Evolutionary conservation across 2,888 invertebrate genomes (phyloP), one percentile per base, ranked within the genome.

Genomic region (Calameuta filiformis): DNA sequence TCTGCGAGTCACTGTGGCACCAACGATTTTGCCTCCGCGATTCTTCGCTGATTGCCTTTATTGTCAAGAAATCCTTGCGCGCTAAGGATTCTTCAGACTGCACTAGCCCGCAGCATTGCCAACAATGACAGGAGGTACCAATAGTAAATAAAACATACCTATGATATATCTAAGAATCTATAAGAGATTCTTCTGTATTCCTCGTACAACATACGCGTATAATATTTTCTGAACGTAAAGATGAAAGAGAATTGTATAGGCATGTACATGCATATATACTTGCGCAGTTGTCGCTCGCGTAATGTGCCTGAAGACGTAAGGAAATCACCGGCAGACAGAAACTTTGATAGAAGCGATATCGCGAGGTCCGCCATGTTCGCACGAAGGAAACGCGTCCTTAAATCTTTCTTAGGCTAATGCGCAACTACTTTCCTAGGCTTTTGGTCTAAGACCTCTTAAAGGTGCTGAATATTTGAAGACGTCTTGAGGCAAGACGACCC

Each of bases 1-100:
- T 87, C 85, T 83, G 78, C 73, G 77, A 82, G 82, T 83, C 82
- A 82, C 79, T 69, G 75, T 75, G 35, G 71, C 78, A 69, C 68
- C 23, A 73, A n/a, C 78, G 78, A 78, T 76, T 78, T 68, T 34
- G 69, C 73, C 78, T n/a, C 71, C 81, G 82, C 80, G 82, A 86
- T 83, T 84, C 82, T 35, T 34, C 75, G 78, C 69, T 76, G 77
- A 82, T 80, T 79, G 79, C 79, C 68, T 12, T 69, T 30, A 35
- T 73, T 31, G n/a, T 73, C 73, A 2, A 56, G 56, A 56, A 56
- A 23, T 56, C 56, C 56, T 56, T 23, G 56, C 2, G 56, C 56
- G 9, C 23, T 56, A 56, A 56, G 23, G 56, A 56, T 56, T 23
- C 56, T 56, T 56, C 56, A 56, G 56, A 56, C 56, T 40, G 15